phyloP scores from a whole-genome alignment of 2,888 invertebrate genomes.

The Platycheirus albimanus region DNA sequence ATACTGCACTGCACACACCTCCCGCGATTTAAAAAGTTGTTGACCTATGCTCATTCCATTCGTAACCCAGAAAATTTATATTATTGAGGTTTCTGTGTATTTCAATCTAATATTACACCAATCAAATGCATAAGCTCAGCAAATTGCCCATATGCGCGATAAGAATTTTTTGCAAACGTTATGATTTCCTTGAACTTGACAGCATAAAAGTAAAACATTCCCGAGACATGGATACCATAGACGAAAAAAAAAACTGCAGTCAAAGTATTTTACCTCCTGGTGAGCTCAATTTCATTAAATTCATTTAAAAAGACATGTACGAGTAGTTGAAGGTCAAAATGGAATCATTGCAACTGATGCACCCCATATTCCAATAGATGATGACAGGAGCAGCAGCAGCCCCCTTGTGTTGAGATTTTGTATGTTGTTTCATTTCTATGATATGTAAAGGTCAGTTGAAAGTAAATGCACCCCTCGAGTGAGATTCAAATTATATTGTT shows the following conservation, averaged over 20 bases:
- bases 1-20: conserved; percentile 33
- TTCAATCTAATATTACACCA: conserved; percentile 46
- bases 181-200: conserved; percentile 72
- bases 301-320: conserved; percentile 57
- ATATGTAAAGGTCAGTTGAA: conserved; percentile 50
- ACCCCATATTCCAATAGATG: conserved; percentile 30
- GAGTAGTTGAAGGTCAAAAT: conserved; percentile 62
- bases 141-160: conserved; percentile 56
- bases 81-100: conserved; percentile 60
- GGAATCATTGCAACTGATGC: conserved; percentile 45
- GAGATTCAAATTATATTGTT: conserved; percentile 49
- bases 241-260: conserved; percentile 35
- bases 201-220: conserved; percentile 58
- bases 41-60: conserved; percentile 65
- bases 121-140: conserved; percentile 31
- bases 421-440: not conserved
- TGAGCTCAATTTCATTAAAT: conserved; percentile 70
- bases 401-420: conserved; percentile 1
- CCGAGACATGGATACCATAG: conserved; percentile 41
- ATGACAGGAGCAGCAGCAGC: conserved; percentile 8
- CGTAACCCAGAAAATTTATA: conserved; percentile 9
- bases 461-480: conserved; percentile 57
- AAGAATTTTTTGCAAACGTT: conserved; percentile 45
- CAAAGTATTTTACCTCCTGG: conserved; percentile 48
- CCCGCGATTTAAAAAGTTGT: conserved; percentile 56